Conservation (phyloP, 2,797 vertebrate species). For the Poecilia gillii region DNA sequence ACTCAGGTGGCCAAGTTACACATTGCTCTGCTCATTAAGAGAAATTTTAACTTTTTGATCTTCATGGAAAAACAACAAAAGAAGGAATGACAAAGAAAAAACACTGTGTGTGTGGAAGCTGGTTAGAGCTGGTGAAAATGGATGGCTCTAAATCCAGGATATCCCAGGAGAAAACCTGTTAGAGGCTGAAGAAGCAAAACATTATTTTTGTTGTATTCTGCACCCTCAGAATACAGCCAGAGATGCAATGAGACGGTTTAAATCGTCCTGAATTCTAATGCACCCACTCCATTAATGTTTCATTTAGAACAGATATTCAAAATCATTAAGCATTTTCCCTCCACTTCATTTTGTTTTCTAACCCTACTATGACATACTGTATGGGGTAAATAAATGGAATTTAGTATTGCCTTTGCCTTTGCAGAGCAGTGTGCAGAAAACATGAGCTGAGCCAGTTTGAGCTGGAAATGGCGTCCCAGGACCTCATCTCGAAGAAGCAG, state of each 20-base stretch:
- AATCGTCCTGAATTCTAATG: background rate
- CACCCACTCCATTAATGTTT: background rate
- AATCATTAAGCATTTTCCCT: background rate
- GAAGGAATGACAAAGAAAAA: background rate
- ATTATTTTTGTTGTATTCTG: background rate
- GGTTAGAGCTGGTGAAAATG: background rate
- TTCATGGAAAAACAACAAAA: background rate
- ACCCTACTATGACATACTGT: background rate
- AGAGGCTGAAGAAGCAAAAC: background rate
- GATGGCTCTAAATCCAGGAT: background rate
- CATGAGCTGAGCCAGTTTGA: conserved; percentile 96
- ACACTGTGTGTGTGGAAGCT: background rate
- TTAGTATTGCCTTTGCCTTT: background rate
- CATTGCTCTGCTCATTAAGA: background rate
- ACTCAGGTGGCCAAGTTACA: background rate
- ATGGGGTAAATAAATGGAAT: no score
- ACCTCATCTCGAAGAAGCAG: conserved; percentile 92
- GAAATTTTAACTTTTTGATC: background rate
- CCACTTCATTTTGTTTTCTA: background rate
- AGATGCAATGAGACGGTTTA: background rate
- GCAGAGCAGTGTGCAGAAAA: conserved; percentile 94
- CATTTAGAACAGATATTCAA: background rate
- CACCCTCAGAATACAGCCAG: background rate
- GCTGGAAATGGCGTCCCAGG: conserved; percentile 90
- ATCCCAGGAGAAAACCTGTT: background rate